These are phyloP conservation scores for Atherinomorus stipes DNA, from an alignment of 2,113 vertebrate genomes.

Conservation along the genomic window DNA sequence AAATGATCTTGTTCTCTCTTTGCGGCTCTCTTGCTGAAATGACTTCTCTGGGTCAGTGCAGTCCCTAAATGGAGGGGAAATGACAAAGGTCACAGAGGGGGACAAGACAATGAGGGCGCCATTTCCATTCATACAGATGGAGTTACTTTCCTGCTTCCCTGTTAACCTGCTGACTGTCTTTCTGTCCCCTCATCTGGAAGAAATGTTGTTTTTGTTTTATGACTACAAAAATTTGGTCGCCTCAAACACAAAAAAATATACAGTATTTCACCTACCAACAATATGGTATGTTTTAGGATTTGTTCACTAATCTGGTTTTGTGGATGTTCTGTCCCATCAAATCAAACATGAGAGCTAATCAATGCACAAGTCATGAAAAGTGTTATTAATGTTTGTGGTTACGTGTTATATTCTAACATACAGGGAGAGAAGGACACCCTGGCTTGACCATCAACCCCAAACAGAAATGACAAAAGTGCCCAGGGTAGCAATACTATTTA, in stretches of 20 bases:
- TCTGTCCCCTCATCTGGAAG: slow-evolving; percentile 41
- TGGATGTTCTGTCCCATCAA: slow-evolving; percentile 4
- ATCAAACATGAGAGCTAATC: too few species aligned
- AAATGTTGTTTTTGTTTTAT: slow-evolving; percentile 17
- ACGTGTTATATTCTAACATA: too few species aligned
- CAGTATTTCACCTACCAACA: slow-evolving; percentile 44
- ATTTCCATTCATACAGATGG: slow-evolving; percentile 56
- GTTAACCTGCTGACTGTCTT: slow-evolving; percentile 24
- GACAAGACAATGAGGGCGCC: slow-evolving; percentile 23
- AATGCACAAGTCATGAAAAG: too few species aligned
- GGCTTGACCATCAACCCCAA: slow-evolving; percentile 19
- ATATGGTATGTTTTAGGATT: not conserved
- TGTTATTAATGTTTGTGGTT: too few species aligned
- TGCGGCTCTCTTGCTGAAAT: slow-evolving; percentile 48
- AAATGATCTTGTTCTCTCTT: slow-evolving; percentile 42
- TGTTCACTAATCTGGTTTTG: slow-evolving; percentile 16
- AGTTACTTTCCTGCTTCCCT: slow-evolving; percentile 72
- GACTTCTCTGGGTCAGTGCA: slow-evolving; percentile 45
- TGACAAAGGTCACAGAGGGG: slow-evolving; percentile 63
- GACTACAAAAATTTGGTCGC: slow-evolving; percentile 23
- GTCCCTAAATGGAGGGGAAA: slow-evolving; percentile 38
- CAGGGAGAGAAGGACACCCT: not conserved
- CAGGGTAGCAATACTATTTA: too few species aligned
- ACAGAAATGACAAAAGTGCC: slow-evolving; percentile 15
- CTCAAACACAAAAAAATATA: slow-evolving; percentile 7